Percentiles rank a stretch among this genome's conserved stretches.
Evolutionary conservation across 2,113 vertebrate species (phyloP).

Genomic region (Hymenochirus boettgeri): DNA sequence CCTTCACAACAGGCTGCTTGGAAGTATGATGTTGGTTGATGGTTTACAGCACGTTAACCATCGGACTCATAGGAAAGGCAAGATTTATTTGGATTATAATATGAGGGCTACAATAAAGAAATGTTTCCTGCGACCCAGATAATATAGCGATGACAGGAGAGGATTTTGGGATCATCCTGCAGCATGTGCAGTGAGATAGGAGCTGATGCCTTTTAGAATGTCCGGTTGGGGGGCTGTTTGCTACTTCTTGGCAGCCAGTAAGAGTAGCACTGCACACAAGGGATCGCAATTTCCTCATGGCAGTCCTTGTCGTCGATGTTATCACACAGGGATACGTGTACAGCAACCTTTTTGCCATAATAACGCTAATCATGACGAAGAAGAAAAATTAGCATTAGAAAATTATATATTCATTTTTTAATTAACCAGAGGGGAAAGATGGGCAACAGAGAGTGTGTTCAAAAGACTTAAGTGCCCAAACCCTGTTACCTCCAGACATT

Average conservation of each 20-base stretch:
- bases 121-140: neutral
- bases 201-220: conserved; percentile 71
- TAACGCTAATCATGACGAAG: conserved; percentile 67
- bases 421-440: too few species aligned
- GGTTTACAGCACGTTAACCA: too few species aligned
- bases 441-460: too few species aligned
- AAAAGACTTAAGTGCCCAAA: too few species aligned
- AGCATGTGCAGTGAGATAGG: conserved; percentile 85
- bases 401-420: too few species aligned
- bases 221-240: conserved; percentile 73
- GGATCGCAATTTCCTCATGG: conserved; percentile 83
- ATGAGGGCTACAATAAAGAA: too few species aligned
- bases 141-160: neutral
- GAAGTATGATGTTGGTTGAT: too few species aligned
- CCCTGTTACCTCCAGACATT: too few species aligned
- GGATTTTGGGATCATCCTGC: conserved; percentile 64
- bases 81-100: too few species aligned
- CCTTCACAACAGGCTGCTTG: too few species aligned
- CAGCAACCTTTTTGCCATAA: conserved; percentile 68
- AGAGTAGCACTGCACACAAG: conserved; percentile 85
- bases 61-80: too few species aligned
- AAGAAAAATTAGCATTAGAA: too few species aligned
- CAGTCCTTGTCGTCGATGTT: conserved; percentile 86
- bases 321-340: conserved; percentile 87
- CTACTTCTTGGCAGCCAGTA: conserved; percentile 81